phyloP scores from a whole-genome alignment of 1,140 invertebrate genomes.

The Palaemon carinicauda region DNA sequence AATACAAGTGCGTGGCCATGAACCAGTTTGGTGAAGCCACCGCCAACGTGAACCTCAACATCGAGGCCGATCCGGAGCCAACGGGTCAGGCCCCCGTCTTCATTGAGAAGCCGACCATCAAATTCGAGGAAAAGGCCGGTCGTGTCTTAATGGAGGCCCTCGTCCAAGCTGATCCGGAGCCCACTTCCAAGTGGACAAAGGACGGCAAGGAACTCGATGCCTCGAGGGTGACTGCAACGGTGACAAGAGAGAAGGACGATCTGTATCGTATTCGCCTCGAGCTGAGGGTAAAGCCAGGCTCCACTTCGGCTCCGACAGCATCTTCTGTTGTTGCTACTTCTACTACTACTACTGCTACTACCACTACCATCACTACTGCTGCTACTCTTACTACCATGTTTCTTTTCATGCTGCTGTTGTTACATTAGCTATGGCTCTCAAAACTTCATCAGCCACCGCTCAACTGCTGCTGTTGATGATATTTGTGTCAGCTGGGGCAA shows the following conservation, averaged over 20 bases:
- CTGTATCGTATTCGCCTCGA: conserved; percentile 90
- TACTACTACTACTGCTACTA: too few relatives aligned
- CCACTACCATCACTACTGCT: too few relatives aligned
- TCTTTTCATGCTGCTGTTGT: too few relatives aligned
- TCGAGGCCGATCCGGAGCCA: conserved; percentile 90
- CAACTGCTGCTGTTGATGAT: not conserved
- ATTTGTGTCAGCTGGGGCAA: too few relatives aligned
- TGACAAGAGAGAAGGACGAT: conserved; percentile 80
- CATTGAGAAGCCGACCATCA: conserved; percentile 95
- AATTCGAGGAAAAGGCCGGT: conserved; percentile 89
- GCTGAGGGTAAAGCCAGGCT: conserved; percentile 72
- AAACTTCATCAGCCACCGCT: not conserved
- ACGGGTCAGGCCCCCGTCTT: conserved; percentile 97
- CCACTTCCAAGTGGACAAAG: conserved; percentile 89
- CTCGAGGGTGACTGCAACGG: conserved; percentile 80
- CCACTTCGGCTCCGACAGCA: not conserved
- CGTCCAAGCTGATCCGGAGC: conserved; percentile 92
- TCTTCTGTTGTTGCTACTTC: too few relatives aligned
- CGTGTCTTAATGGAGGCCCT: conserved; percentile 98
- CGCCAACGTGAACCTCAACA: conserved; percentile 97
- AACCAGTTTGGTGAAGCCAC: conserved; percentile 98
- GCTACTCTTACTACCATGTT: too few relatives aligned
- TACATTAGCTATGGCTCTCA: too few relatives aligned
- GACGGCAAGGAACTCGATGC: conserved; percentile 71
- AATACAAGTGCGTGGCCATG: conserved; percentile 95